Evolutionary conservation across 2,888 invertebrate genomes (phyloP).

Genomic region (Carpatolechia fugitivella): DNA sequence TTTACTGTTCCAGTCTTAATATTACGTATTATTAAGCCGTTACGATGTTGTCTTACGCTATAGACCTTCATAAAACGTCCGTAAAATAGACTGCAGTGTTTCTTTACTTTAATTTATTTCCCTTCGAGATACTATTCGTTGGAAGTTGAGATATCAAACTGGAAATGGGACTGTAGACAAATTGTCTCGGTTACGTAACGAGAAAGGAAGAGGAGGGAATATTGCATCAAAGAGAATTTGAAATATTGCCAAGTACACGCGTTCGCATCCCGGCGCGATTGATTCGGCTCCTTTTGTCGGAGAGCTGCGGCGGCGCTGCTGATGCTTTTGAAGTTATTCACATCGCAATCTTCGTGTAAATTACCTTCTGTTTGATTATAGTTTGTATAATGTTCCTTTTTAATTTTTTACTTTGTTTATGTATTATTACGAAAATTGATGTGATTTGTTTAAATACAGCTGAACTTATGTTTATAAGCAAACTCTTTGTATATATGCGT

Average conservation of each 20-base stretch:
- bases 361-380: not conserved
- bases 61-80: not conserved
- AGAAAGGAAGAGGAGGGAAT: slow-evolving; percentile 46
- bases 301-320: not conserved
- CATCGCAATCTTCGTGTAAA: not conserved
- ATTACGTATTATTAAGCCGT: not conserved
- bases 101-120: not conserved
- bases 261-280: slow-evolving; percentile 56
- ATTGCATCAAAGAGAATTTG: slow-evolving; percentile 69
- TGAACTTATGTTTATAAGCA: too few relatives aligned
- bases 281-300: slow-evolving; percentile 58
- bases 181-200: slow-evolving; percentile 45
- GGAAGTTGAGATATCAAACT: slow-evolving; percentile 10
- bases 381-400: not conserved
- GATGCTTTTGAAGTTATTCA: slow-evolving; percentile 1
- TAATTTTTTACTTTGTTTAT: too few relatives aligned
- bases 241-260: slow-evolving; percentile 70
- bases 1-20: not conserved
- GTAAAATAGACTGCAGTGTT: not conserved
- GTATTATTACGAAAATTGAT: too few relatives aligned
- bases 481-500: too few relatives aligned
- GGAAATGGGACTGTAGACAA: slow-evolving; percentile 15
- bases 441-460: too few relatives aligned
- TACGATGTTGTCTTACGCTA: not conserved
- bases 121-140: not conserved